Evolutionary conservation across 1,140 invertebrate genomes (phyloP).

Genomic region (Cardiocondyla obscurior): DNA sequence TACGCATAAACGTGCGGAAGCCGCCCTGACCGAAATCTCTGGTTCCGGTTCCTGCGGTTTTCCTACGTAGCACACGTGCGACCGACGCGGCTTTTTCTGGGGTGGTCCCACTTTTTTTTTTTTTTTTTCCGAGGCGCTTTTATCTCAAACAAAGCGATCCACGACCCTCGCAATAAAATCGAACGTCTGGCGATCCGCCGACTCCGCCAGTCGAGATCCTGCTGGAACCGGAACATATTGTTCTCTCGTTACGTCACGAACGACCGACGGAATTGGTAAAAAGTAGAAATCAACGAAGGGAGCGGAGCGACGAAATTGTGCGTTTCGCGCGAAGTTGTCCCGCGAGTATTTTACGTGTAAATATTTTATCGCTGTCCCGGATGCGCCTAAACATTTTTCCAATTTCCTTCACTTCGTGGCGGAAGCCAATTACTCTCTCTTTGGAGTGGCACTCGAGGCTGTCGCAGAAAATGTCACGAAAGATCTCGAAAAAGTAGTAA

Average conservation of each 20-base stretch:
- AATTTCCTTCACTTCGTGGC: conserved; percentile 14
- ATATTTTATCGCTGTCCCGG: conserved; percentile 25
- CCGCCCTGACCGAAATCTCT: conserved; percentile 57
- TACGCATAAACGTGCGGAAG: conserved; percentile 57
- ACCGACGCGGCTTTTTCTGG: conserved; percentile 62
- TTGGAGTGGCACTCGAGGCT: conserved; percentile 54
- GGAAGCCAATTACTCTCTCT: conserved; percentile 41
- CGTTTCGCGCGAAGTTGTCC: no score
- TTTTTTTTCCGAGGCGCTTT: no score
- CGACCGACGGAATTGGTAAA: no score
- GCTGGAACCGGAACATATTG: not conserved
- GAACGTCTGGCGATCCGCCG: not conserved
- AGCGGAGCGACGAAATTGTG: not conserved
- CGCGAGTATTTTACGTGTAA: not conserved
- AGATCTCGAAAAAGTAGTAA: conserved; percentile 61
- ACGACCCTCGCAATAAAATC: conserved; percentile 51
- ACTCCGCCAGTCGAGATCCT: not conserved
- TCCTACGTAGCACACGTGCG: conserved; percentile 68
- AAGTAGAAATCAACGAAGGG: not conserved
- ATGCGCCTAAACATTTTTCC: conserved; percentile 8
- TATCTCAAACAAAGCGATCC: conserved; percentile 63
- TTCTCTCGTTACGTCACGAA: not conserved
- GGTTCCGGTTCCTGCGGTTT: conserved; percentile 73
- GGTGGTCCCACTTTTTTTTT: conserved; percentile 60
- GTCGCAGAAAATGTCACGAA: conserved; percentile 64